A percentile compares a stretch with the other conserved stretches of the same genome.
phyloP scores from a whole-genome alignment of 2,113 vertebrate genomes.

The Regulus satrapa region DNA sequence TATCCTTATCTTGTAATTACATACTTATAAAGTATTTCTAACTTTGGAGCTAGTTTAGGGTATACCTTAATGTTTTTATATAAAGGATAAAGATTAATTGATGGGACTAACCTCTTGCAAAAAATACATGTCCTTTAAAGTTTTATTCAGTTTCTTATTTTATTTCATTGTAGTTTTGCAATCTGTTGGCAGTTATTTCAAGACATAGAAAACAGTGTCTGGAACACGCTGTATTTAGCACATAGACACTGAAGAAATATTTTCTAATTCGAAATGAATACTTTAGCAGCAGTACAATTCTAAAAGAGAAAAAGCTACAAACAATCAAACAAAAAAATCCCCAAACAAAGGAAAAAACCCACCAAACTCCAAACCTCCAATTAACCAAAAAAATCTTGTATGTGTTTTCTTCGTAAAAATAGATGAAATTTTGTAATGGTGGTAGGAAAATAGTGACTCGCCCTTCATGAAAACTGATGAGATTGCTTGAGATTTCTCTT shows the following conservation, averaged over 20 bases:
- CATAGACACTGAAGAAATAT: neutral
- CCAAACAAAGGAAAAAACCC: neutral
- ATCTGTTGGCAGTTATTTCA: neutral
- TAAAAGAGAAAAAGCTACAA: neutral
- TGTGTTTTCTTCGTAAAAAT: neutral
- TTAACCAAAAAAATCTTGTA: neutral
- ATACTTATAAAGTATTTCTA: neutral
- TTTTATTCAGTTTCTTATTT: neutral
- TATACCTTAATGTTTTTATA: neutral
- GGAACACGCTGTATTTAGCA: neutral
- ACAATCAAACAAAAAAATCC: neutral
- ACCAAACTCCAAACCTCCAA: neutral
- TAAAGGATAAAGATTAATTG: neutral
- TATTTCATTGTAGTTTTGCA: neutral
- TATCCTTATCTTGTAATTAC: neutral
- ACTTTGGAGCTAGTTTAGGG: neutral
- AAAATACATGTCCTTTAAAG: neutral
- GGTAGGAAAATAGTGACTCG: neutral
- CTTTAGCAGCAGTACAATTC: neutral
- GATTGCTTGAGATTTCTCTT: neutral
- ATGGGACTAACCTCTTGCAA: neutral
- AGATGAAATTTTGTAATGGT: neutral
- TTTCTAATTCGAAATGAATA: neutral
- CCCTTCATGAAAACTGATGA: neutral
- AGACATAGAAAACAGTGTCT: neutral